Evolutionary conservation across 2,797 vertebrate species (phyloP).

Genomic region (Eulemur albifrons): DNA sequence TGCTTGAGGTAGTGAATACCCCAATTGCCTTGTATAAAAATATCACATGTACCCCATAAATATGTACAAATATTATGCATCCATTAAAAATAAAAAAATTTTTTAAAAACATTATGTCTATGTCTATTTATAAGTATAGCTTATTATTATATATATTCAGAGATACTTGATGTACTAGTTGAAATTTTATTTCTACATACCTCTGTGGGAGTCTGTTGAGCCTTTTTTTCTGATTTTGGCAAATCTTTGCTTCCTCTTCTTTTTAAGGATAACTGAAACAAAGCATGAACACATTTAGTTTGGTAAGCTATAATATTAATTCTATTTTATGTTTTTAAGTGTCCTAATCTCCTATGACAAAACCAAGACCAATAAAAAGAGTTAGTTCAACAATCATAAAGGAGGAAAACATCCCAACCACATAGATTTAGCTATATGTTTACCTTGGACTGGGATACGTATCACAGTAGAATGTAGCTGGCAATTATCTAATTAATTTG

Average conservation of each 20-base stretch:
- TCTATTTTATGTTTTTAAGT: constrained; percentile 17
- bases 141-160: not conserved
- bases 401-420: not conserved
- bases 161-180: not conserved
- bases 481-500: not conserved
- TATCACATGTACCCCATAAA: not conserved
- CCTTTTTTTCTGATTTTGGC: constrained; percentile 93
- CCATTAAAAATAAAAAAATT: not conserved
- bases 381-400: not conserved
- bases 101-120: not conserved
- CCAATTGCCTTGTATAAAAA: not conserved
- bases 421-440: not conserved
- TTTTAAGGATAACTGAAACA: constrained; percentile 93
- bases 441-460: not conserved
- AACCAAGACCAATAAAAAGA: not conserved
- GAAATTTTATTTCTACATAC: constrained; percentile 83
- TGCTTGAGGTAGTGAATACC: not conserved
- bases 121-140: not conserved
- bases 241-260: constrained; percentile 96
- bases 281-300: constrained; percentile 47
- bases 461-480: not conserved
- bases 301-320: not conserved
- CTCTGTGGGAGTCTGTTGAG: constrained; percentile 92
- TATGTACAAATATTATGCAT: not conserved
- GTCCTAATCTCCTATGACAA: not conserved